These are phyloP conservation scores for Coregonus ussuriensis DNA, from an alignment of 2,797 vertebrate genomes.

Conservation along the genomic window DNA sequence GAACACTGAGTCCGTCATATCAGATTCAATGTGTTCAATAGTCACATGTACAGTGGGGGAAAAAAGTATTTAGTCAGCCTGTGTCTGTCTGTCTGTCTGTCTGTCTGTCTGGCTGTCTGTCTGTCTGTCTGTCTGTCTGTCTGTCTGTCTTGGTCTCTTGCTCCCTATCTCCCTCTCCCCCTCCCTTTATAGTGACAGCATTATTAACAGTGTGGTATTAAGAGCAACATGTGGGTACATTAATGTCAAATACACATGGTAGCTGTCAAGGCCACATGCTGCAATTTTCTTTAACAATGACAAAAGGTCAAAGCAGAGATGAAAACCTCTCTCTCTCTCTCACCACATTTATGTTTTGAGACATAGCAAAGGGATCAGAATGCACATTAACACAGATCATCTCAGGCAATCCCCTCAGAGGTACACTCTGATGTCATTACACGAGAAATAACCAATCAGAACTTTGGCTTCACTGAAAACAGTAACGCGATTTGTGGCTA, in stretches of 20 bases:
- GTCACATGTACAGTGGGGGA: too few relatives aligned
- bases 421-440: slow-evolving; percentile 76
- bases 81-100: not conserved
- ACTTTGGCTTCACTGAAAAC: slow-evolving; percentile 79
- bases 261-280: slow-evolving; percentile 17
- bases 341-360: slow-evolving; percentile 51
- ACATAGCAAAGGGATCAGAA: slow-evolving; percentile 67
- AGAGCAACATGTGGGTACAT: slow-evolving; percentile 2
- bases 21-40: not conserved
- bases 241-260: slow-evolving; percentile 14
- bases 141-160: too few relatives aligned
- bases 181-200: not conserved
- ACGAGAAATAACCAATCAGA: slow-evolving; percentile 81
- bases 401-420: slow-evolving; percentile 71
- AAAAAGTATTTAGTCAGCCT: not conserved
- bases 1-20: slow-evolving; percentile 38
- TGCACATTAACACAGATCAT: slow-evolving; percentile 76
- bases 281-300: slow-evolving; percentile 22
- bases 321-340: slow-evolving; percentile 25
- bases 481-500: slow-evolving; percentile 86
- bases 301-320: slow-evolving; percentile 29
- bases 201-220: not conserved
- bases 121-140: too few relatives aligned
- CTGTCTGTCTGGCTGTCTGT: too few relatives aligned
- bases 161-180: not conserved